Evolutionary conservation across 30 jellyfish, hydroid and myxozoan species (phyloP).

Genomic region (Aurelia sp.): DNA sequence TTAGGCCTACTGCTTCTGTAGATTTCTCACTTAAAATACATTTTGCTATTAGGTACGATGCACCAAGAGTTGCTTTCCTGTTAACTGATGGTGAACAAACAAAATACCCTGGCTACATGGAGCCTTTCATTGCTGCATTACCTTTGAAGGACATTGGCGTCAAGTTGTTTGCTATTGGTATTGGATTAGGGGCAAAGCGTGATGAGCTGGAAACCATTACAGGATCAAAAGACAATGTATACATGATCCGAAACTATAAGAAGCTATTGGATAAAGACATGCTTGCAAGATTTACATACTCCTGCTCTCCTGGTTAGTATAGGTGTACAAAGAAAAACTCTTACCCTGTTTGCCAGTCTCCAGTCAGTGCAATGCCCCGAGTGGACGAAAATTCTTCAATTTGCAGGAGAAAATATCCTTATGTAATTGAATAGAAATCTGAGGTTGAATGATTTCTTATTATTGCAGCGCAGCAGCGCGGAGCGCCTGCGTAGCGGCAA

Average conservation of each 20-base stretch:
- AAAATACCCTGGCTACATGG: constrained; percentile 37
- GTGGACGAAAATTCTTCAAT: no score
- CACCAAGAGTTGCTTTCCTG: constrained; percentile 39
- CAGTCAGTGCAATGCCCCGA: no score
- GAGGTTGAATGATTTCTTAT: no score
- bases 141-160: constrained; percentile 56
- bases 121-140: constrained; percentile 51
- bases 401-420: no score
- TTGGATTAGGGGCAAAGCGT: constrained; percentile 27
- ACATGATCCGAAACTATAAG: constrained; percentile 12
- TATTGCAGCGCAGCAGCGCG: no score
- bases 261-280: constrained; percentile 2
- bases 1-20: no score
- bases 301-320: constrained; percentile 40
- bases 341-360: no score
- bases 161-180: constrained; percentile 51
- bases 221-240: constrained; percentile 10
- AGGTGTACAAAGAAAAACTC: no score
- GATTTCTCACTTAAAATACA: no score
- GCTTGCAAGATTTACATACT: constrained; percentile 7
- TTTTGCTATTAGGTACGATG: constrained; percentile 15
- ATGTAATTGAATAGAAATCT: no score
- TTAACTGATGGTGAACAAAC: constrained; percentile 71
- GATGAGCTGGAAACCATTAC: constrained; percentile 46
- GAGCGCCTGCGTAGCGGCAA: no score